These are phyloP conservation scores for Ceratina calcarata DNA, from an alignment of 1,140 invertebrate species.

Conservation along the genomic window DNA sequence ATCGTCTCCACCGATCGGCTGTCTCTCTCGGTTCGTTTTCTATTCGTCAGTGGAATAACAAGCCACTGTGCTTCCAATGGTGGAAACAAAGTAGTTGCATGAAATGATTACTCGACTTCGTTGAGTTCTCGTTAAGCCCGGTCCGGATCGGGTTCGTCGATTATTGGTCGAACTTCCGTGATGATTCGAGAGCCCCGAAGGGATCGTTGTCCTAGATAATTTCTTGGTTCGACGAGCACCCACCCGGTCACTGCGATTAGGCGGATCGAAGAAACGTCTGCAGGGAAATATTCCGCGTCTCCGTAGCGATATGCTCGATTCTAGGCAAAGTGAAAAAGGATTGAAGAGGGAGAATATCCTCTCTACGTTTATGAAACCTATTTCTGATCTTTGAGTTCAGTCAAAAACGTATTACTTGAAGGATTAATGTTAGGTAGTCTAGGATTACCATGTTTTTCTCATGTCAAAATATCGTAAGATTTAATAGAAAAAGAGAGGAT, in stretches of 20 bases:
- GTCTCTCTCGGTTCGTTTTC: not conserved
- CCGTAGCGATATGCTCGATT: too few relatives aligned
- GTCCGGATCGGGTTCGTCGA: slow-evolving; percentile 24
- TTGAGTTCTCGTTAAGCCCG: slow-evolving; percentile 53
- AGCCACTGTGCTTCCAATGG: slow-evolving; percentile 13
- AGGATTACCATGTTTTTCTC: too few relatives aligned
- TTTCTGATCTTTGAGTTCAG: too few relatives aligned
- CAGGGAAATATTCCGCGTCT: not conserved
- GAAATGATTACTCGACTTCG: slow-evolving; percentile 13
- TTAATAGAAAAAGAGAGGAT: too few relatives aligned
- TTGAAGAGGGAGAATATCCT: too few relatives aligned
- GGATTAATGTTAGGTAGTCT: too few relatives aligned
- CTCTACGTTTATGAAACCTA: too few relatives aligned
- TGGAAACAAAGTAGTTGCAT: slow-evolving; percentile 56
- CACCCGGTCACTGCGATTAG: slow-evolving; percentile 20
- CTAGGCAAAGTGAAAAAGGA: too few relatives aligned
- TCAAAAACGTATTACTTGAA: too few relatives aligned
- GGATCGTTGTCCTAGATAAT: slow-evolving; percentile 22
- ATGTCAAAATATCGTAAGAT: too few relatives aligned
- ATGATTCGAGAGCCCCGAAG: slow-evolving; percentile 35
- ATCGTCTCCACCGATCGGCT: not conserved
- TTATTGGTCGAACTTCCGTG: slow-evolving; percentile 56
- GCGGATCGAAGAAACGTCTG: not conserved
- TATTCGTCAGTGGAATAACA: not conserved
- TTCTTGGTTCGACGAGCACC: slow-evolving; percentile 34